A percentile compares a stretch with the other conserved stretches of the same genome.
phyloP scores from a whole-genome alignment of 2,797 vertebrate species.

The Rallus crepitans region DNA sequence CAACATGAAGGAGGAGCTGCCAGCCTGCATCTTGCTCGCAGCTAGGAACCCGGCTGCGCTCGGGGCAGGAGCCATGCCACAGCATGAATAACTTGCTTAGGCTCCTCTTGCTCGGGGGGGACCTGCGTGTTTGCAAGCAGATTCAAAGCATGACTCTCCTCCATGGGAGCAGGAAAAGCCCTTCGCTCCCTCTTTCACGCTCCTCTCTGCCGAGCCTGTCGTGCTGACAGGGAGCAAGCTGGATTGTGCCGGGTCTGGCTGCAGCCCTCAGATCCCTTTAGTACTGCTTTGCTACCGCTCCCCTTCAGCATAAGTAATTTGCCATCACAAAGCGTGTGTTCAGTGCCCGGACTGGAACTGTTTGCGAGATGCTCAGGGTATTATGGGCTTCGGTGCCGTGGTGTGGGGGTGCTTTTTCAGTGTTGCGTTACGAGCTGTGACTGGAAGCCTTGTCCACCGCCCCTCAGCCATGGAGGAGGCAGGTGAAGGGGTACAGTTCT shows the following conservation, averaged over 20 bases:
- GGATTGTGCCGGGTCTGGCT: rapidly evolving
- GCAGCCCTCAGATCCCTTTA: neutral
- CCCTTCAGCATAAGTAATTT: rapidly evolving
- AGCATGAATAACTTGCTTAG: neutral
- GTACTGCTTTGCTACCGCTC: rapidly evolving
- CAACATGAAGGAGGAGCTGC: neutral
- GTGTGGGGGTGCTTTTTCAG: neutral
- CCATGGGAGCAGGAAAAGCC: neutral
- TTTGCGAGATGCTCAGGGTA: rapidly evolving
- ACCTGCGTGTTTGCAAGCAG: neutral
- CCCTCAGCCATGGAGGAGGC: neutral
- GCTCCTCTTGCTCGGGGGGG: neutral
- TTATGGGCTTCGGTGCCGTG: neutral
- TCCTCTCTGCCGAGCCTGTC: neutral
- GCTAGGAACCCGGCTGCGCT: rapidly evolving
- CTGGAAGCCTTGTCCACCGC: neutral
- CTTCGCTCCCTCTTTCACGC: neutral
- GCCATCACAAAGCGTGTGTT: rapidly evolving
- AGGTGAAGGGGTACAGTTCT: neutral
- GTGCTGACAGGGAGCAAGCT: rapidly evolving
- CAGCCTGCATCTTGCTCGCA: neutral
- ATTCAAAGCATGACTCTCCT: neutral
- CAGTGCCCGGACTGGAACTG: neutral
- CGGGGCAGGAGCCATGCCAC: neutral
- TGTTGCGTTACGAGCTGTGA: rapidly evolving